Conservation (phyloP, 2,797 vertebrate genomes). For the Eulemur coronatus region DNA sequence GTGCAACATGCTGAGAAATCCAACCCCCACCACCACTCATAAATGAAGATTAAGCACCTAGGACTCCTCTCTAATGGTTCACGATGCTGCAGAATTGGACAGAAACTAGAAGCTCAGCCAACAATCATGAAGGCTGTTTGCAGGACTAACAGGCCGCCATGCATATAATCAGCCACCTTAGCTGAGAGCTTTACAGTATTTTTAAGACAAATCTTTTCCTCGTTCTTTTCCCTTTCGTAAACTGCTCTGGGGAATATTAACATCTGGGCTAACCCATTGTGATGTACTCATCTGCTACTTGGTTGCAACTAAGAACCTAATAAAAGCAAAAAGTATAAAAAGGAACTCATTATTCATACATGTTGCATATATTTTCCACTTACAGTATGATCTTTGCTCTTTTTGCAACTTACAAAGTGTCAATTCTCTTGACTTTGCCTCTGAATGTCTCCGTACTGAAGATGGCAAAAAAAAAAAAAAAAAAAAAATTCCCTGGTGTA, state of each 20-base stretch:
- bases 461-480: not conserved
- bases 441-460: not conserved
- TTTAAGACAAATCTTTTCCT: not conserved
- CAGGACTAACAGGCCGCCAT: not conserved
- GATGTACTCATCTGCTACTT: not conserved
- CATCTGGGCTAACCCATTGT: not conserved
- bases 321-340: not conserved
- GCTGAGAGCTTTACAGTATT: accelerated
- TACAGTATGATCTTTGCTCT: not conserved
- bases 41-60: not conserved
- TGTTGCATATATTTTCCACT: not conserved
- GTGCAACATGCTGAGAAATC: not conserved
- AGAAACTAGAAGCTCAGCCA: not conserved
- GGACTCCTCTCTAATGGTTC: not conserved
- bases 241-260: not conserved
- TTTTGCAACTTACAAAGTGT: not conserved
- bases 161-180: not conserved
- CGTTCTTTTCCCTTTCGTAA: not conserved
- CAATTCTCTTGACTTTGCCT: not conserved
- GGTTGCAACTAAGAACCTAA: not conserved
- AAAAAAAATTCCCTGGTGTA: not conserved
- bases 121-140: not conserved
- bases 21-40: not conserved
- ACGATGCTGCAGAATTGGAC: not conserved
- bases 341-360: not conserved